Conservation (phyloP, 2,113 vertebrate species). For the Phaethornis superciliosus region DNA sequence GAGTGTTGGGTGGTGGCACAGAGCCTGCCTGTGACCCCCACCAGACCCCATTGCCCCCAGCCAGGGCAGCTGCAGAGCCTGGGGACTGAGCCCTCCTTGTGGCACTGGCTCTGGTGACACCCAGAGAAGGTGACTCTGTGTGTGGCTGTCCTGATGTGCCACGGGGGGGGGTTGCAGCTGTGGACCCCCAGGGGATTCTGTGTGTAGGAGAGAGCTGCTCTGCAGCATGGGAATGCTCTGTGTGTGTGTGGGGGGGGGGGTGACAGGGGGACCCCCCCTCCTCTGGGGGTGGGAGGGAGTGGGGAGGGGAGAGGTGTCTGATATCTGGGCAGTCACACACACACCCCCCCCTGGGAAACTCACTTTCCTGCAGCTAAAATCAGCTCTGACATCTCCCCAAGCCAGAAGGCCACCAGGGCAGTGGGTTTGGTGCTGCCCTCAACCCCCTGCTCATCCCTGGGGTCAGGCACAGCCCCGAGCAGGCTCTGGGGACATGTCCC, state of each 20-base stretch:
- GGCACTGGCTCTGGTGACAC: background rate
- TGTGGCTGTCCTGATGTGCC: accelerated
- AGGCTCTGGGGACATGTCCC: accelerated
- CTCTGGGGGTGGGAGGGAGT: background rate
- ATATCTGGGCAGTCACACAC: accelerated
- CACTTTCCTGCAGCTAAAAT: background rate
- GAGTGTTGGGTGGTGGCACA: accelerated
- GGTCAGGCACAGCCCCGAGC: background rate
- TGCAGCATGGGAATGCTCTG: accelerated
- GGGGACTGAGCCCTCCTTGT: accelerated
- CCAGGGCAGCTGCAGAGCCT: accelerated
- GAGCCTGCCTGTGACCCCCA: background rate
- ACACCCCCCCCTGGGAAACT: accelerated
- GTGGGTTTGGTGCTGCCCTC: background rate
- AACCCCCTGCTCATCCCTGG: background rate
- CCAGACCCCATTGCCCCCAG: accelerated
- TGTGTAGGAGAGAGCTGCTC: accelerated
- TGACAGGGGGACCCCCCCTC: accelerated
- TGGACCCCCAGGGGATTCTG: accelerated
- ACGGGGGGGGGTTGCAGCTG: background rate
- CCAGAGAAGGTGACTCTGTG: accelerated
- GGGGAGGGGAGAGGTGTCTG: background rate
- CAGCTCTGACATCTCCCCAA: accelerated
- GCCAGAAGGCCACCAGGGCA: accelerated
- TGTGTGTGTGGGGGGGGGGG: background rate